Conservation (phyloP, 2,113 vertebrate genomes). For the Nothocercus nigrocapillus region DNA sequence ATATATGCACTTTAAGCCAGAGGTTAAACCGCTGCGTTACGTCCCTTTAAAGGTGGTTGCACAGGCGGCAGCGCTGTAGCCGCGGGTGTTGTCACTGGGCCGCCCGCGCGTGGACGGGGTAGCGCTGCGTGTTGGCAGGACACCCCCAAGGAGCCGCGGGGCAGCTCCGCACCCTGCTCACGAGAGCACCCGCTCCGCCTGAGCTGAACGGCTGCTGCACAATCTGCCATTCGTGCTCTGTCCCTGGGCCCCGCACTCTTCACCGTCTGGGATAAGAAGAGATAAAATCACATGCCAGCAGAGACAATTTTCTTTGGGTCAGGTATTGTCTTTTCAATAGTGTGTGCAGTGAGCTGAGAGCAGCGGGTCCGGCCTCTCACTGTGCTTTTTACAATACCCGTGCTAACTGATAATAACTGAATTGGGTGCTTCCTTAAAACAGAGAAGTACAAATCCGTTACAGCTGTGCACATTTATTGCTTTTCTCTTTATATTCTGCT, state of each 20-base stretch:
- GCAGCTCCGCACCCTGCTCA: not conserved
- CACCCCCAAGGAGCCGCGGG: not conserved
- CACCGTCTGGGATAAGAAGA: not conserved
- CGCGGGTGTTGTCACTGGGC: not conserved
- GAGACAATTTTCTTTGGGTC: not conserved
- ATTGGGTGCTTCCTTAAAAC: not conserved
- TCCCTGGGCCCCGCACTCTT: not conserved
- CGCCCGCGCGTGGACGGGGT: rapidly evolving
- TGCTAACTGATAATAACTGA: not conserved
- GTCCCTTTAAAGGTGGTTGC: not conserved
- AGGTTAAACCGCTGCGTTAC: not conserved
- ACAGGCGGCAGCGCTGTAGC: not conserved
- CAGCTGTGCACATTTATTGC: not conserved
- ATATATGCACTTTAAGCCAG: not conserved
- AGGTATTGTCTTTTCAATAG: not conserved
- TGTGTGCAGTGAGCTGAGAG: not conserved
- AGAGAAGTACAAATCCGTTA: not conserved
- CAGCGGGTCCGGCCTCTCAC: not conserved
- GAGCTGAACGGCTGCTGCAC: not conserved
- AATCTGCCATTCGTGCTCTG: not conserved
- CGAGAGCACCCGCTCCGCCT: not conserved
- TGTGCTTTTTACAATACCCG: not conserved
- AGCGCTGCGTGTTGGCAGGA: not conserved
- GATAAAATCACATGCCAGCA: not conserved
- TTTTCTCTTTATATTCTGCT: not conserved